Evolutionary conservation across 2,113 vertebrate species (phyloP), one percentile per base, ranked within the genome.

Genomic region (Coryphaenoides rupestris): DNA sequence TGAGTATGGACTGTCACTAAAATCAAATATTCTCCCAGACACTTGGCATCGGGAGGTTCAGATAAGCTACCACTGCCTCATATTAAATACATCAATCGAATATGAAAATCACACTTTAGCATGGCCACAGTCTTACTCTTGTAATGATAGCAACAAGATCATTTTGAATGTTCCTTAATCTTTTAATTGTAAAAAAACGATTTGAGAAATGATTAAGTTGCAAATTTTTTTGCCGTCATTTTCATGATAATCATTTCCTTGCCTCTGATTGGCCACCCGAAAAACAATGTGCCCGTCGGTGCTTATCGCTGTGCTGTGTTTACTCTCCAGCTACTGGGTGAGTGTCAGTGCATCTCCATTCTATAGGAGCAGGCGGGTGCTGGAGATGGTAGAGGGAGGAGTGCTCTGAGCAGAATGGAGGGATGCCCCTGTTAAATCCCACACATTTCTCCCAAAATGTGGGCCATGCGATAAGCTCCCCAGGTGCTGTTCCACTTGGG

Each of bases 1-100:
- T 56, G 60, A 73, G 68, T 59, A 52, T 60, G 46, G 68, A 33
- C 71, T 78, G 55, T 71, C 75, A 83, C 66, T 70, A 55, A 66
- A 83, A 83, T 85, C 73, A 72, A 76, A 77, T 64, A 78, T 62
- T 61, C 76, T 74, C 74, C 64, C 65, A 77, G 74, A 70, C 66
- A 81, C 78, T 79, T 85, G 66, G 63, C 66, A 62, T 3, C n/a
- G 13, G 65, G 47, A 70, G 58, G 65, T 7, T 72, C n/a, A n/a
- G 53, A 60, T 45, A 69, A 53, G 77, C 74, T 65, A 71, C 33
- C 33, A 7, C 33, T 40, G 33, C 33, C 7, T 12, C 33, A n/a
- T n/a, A n/a, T n/a, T n/a, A 9, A 40, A 40, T 40, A 40, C 33
- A 40, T 40, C 33, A 40, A 40, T 40, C n/a, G n/a, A n/a, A 13